phyloP scores from a whole-genome alignment of 2,888 invertebrate species.

The Parascotia fuliginaria region DNA sequence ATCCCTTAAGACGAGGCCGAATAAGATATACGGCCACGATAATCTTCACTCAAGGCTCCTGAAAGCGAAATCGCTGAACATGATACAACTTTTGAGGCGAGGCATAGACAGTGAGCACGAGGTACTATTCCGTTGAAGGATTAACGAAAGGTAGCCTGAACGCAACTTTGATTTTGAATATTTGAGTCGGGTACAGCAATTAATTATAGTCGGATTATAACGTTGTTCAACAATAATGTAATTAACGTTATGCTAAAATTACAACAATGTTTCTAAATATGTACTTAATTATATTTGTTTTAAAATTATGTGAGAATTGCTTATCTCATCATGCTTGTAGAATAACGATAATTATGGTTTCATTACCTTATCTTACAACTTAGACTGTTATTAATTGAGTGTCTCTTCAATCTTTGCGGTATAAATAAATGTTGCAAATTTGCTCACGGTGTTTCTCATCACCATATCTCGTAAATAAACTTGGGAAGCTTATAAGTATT shows the following conservation, averaged over 20 bases:
- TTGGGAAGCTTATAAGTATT: too few relatives aligned
- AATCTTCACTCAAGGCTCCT: conserved; percentile 65
- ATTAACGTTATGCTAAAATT: background rate
- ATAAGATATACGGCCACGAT: conserved; percentile 65
- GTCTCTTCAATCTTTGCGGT: too few relatives aligned
- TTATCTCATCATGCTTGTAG: too few relatives aligned
- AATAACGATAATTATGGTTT: too few relatives aligned
- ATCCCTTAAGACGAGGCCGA: conserved; percentile 56
- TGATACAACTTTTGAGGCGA: conserved; percentile 45
- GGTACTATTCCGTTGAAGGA: conserved; percentile 25
- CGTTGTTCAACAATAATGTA: background rate
- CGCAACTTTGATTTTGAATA: conserved; percentile 21
- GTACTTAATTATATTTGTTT: too few relatives aligned
- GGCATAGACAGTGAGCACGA: conserved; percentile 7
- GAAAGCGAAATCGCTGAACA: conserved; percentile 65
- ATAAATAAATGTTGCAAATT: too few relatives aligned
- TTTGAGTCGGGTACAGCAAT: conserved; percentile 11
- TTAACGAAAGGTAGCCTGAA: conserved; percentile 25
- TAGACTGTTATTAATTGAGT: too few relatives aligned
- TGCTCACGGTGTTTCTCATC: too few relatives aligned
- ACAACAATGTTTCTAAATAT: background rate
- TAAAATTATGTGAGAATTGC: too few relatives aligned
- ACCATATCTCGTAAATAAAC: too few relatives aligned
- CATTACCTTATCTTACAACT: too few relatives aligned
- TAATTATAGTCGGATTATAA: conserved; percentile 21